phyloP scores from a whole-genome alignment of 2,888 invertebrate species.

The Stenoptilia bipunctidactyla region DNA sequence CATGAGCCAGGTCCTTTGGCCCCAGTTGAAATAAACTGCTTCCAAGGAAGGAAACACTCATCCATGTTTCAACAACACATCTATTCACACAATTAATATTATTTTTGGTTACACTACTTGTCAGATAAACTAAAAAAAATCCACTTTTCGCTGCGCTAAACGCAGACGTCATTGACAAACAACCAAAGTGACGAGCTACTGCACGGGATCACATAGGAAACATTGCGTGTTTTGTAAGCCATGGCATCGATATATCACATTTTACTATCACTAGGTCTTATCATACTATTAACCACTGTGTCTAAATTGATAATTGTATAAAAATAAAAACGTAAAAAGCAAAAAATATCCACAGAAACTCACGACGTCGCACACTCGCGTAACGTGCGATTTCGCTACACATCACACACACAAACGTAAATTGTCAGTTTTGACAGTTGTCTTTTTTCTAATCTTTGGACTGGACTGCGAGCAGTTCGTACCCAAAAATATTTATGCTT shows the following conservation, averaged over 20 bases:
- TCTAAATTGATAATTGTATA: conserved; percentile 54
- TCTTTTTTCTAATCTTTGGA: background rate
- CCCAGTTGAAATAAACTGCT: conserved; percentile 56
- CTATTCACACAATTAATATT: conserved; percentile 54
- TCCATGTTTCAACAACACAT: conserved; percentile 65
- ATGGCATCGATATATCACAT: conserved; percentile 59
- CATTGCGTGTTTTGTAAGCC: conserved; percentile 53
- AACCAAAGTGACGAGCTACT: conserved; percentile 67
- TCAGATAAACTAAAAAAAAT: conserved; percentile 66
- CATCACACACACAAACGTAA: conserved; percentile 41
- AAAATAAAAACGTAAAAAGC: conserved; percentile 69
- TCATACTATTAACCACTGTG: conserved; percentile 52
- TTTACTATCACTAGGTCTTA: conserved; percentile 59
- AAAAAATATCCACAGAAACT: conserved; percentile 62
- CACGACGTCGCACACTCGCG: conserved; percentile 67
- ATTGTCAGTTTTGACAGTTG: conserved; percentile 17
- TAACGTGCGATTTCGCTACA: conserved; percentile 59
- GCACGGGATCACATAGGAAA: conserved; percentile 64
- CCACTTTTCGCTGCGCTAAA: conserved; percentile 70
- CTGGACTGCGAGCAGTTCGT: too few relatives aligned
- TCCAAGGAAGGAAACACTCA: conserved; percentile 58
- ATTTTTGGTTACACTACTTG: conserved; percentile 64
- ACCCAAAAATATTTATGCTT: too few relatives aligned
- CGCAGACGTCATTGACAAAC: conserved; percentile 72
- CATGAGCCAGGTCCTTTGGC: conserved; percentile 66